Conservation (phyloP, 2,113 vertebrate genomes). For the Nothocercus nigrocapillus region DNA sequence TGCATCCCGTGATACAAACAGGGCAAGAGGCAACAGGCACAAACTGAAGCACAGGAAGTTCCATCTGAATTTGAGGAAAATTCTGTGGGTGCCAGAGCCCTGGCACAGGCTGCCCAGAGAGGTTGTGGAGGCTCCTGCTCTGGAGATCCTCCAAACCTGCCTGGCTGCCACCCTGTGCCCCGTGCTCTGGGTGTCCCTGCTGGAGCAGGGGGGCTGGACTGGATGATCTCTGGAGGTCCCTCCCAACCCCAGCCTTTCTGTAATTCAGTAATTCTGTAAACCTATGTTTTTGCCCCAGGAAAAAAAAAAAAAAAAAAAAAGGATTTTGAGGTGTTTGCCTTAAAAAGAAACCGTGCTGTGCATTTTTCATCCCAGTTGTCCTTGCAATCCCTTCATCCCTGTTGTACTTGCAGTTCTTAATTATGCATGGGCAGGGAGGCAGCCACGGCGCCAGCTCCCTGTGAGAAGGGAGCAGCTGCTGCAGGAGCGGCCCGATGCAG, state of each 20-base stretch:
- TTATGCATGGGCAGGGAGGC: rapidly evolving
- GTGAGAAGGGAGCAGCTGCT: neutral
- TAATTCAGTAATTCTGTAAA: neutral
- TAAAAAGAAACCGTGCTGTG: neutral
- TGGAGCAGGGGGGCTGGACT: no score
- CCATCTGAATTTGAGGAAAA: no score
- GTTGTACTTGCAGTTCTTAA: neutral
- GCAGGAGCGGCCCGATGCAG: neutral
- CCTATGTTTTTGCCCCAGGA: neutral
- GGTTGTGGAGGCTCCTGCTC: no score
- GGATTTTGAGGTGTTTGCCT: neutral
- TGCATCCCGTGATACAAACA: neutral
- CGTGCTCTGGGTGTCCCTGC: no score
- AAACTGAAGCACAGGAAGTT: no score
- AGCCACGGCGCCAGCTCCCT: neutral
- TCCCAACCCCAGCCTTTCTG: no score
- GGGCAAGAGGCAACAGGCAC: no score
- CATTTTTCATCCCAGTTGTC: neutral
- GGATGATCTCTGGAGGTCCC: no score
- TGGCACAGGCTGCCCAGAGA: no score
- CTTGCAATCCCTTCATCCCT: neutral
- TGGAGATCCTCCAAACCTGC: no score
- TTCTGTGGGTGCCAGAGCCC: no score
- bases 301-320: neutral
- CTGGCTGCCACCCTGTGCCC: no score